Evolutionary conservation across 2,797 vertebrate genomes (phyloP).

Genomic region (Falco concolor): DNA sequence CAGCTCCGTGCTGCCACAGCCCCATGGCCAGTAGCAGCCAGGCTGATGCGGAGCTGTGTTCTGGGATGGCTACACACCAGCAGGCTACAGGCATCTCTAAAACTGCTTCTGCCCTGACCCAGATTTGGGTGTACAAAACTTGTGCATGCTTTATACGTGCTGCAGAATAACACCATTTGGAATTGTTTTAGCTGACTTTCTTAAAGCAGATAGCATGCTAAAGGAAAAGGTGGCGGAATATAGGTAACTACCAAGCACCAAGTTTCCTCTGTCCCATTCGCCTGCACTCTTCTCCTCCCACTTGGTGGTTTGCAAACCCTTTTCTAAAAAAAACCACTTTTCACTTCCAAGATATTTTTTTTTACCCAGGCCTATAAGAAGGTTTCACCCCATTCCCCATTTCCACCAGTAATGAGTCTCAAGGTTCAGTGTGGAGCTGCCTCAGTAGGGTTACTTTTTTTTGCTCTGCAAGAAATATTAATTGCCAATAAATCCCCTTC

Average conservation of each 20-base stretch:
- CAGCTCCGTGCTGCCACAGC: neutral
- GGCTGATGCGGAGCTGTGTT: neutral
- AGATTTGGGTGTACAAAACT: neutral
- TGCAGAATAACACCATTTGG: neutral
- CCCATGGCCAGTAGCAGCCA: neutral
- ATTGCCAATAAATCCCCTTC: conserved; percentile 60
- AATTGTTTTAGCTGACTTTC: neutral
- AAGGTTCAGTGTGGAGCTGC: neutral
- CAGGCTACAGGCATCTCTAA: neutral
- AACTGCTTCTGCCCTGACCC: neutral
- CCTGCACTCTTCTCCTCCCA: neutral
- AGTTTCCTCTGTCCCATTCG: neutral
- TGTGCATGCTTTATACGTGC: neutral
- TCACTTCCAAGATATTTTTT: neutral
- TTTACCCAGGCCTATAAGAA: neutral
- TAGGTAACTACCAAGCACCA: neutral
- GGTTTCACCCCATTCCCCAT: neutral
- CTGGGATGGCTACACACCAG: neutral
- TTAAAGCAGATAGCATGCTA: neutral
- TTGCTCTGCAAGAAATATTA: conserved; percentile 54
- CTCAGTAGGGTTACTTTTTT: conserved; percentile 25
- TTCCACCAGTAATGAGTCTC: neutral
- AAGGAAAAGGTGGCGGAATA: neutral
- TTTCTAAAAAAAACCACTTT: neutral
- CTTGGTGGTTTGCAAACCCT: neutral